A percentile compares a stretch with the other conserved stretches of the same genome.
These are phyloP conservation scores for Anoplopoma fimbria DNA, from an alignment of 2,113 vertebrate species.

Conservation along the genomic window DNA sequence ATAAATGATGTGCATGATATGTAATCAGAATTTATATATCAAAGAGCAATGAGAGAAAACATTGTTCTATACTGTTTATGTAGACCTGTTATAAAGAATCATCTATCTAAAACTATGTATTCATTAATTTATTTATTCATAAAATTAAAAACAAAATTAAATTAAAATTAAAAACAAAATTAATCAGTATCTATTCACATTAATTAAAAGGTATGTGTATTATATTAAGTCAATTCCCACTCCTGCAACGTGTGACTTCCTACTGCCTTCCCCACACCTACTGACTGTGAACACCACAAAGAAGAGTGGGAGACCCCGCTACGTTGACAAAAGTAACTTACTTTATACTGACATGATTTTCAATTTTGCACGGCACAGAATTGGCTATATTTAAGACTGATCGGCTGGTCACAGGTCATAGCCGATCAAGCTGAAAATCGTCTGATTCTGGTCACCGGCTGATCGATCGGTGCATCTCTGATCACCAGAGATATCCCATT, in stretches of 20 bases:
- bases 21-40: neutral
- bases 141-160: neutral
- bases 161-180: neutral
- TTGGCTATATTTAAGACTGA: neutral
- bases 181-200: neutral
- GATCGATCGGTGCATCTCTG: neutral
- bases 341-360: neutral
- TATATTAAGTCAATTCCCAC: neutral
- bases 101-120: neutral
- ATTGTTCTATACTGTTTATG: neutral
- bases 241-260: neutral
- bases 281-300: neutral
- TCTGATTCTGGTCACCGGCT: neutral
- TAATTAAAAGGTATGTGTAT: neutral
- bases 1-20: neutral
- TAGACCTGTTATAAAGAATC: neutral
- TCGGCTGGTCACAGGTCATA: neutral
- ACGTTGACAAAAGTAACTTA: neutral
- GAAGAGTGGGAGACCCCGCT: neutral
- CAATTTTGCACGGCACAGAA: neutral
- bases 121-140: neutral
- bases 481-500: slow-evolving; percentile 24
- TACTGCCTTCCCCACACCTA: neutral
- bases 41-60: neutral
- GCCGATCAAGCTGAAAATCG: neutral